phyloP scores from a whole-genome alignment of 1,140 invertebrate species.

The Ylistrum balloti region DNA sequence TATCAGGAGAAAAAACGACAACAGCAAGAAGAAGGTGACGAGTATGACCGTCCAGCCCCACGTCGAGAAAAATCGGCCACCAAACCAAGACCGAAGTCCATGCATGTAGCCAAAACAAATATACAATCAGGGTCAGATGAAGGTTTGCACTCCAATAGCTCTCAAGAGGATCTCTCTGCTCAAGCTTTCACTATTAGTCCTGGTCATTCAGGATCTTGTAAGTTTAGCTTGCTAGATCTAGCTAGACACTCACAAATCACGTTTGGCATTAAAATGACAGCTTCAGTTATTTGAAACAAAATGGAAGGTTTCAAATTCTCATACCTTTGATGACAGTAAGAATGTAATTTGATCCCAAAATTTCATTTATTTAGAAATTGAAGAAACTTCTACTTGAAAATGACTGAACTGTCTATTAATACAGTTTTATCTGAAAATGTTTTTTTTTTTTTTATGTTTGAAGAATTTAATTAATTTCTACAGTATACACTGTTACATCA shows the following conservation, averaged over 20 bases:
- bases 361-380: background rate
- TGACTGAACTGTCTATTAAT: background rate
- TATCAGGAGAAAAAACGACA: slow-evolving; percentile 97
- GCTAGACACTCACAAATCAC: slow-evolving; percentile 4
- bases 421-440: background rate
- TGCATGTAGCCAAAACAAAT: slow-evolving; percentile 67
- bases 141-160: slow-evolving; percentile 61
- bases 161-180: slow-evolving; percentile 63
- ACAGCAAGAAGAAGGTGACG: slow-evolving; percentile 91
- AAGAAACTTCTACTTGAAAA: background rate
- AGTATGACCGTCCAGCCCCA: slow-evolving; percentile 61
- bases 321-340: too few relatives aligned
- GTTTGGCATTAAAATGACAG: background rate
- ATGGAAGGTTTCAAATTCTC: background rate
- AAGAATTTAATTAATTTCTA: background rate
- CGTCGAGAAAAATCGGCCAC: slow-evolving; percentile 51
- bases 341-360: background rate
- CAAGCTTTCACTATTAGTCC: slow-evolving; percentile 51
- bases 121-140: slow-evolving; percentile 53
- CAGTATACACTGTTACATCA: background rate
- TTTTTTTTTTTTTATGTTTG: background rate
- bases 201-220: slow-evolving; percentile 41
- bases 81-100: slow-evolving; percentile 73
- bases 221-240: slow-evolving; percentile 40
- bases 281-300: background rate